These are phyloP conservation scores for Bubo scandiacus DNA, from an alignment of 2,113 vertebrate genomes.

Conservation along the genomic window DNA sequence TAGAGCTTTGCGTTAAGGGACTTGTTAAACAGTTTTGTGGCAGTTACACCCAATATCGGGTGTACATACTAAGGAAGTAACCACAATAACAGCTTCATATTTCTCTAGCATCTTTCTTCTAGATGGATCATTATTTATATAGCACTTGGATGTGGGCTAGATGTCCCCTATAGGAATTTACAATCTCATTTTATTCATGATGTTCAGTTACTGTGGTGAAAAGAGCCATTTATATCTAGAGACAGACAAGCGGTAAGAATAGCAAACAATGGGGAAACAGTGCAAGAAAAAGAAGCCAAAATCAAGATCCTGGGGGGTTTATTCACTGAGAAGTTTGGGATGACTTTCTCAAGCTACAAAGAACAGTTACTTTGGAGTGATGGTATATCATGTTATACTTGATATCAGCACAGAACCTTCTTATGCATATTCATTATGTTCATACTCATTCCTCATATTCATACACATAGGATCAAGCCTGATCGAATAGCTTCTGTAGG, in stretches of 20 bases:
- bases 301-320: not conserved
- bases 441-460: not conserved
- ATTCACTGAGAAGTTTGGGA: not conserved
- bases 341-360: not conserved
- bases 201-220: not conserved
- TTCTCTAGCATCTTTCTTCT: not conserved
- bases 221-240: not conserved
- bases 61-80: not conserved
- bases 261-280: not conserved
- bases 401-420: not conserved
- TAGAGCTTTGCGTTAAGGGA: not conserved
- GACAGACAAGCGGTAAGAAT: not conserved
- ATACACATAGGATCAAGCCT: not conserved
- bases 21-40: not conserved
- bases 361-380: not conserved
- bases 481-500: not conserved
- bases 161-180: slow-evolving; percentile 18
- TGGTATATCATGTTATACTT: rapidly evolving
- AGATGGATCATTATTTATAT: slow-evolving; percentile 3
- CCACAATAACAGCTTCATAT: not conserved
- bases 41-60: not conserved
- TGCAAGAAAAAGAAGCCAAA: not conserved
- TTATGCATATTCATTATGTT: not conserved
- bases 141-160: not conserved
- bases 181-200: slow-evolving; percentile 5